Percentiles rank a stretch among this genome's conserved stretches.
Conservation (phyloP, 2,797 vertebrate species). For the Dendrocincla tyrannina region DNA sequence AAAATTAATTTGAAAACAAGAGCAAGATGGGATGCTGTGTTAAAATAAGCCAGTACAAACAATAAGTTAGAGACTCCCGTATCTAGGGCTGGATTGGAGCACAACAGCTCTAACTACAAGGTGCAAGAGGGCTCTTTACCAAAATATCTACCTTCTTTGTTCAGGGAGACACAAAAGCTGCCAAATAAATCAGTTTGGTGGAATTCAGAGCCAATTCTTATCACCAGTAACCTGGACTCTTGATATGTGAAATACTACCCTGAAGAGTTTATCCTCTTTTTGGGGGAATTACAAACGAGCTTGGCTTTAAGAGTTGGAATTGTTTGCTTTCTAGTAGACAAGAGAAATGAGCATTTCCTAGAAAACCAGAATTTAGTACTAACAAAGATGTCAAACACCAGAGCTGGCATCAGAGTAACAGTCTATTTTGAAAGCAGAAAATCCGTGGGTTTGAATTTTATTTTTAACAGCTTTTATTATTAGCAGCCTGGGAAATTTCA, state of each 20-base stretch:
- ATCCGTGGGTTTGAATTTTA: background rate
- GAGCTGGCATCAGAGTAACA: background rate
- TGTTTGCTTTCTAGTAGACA: background rate
- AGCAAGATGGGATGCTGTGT: background rate
- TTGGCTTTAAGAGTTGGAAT: background rate
- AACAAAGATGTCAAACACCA: background rate
- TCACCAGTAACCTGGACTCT: background rate
- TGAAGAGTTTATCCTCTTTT: background rate
- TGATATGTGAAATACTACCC: background rate
- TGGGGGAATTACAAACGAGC: background rate
- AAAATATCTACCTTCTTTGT: background rate
- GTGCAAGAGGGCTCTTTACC: background rate
- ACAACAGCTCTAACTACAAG: background rate
- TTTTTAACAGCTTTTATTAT: background rate
- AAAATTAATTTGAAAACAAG: background rate
- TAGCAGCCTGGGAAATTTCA: background rate
- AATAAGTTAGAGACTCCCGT: background rate
- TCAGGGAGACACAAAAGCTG: background rate
- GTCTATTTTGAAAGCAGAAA: background rate
- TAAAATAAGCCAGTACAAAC: background rate
- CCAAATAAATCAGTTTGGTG: background rate
- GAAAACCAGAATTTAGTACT: background rate
- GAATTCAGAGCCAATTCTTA: background rate
- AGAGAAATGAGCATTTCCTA: background rate
- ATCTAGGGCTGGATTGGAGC: background rate